Percentiles rank a stretch among this genome's conserved stretches.
These are phyloP conservation scores for Virgularia gustaviana DNA, from an alignment of 92 coral and sea anemone species.

Conservation along the genomic window DNA sequence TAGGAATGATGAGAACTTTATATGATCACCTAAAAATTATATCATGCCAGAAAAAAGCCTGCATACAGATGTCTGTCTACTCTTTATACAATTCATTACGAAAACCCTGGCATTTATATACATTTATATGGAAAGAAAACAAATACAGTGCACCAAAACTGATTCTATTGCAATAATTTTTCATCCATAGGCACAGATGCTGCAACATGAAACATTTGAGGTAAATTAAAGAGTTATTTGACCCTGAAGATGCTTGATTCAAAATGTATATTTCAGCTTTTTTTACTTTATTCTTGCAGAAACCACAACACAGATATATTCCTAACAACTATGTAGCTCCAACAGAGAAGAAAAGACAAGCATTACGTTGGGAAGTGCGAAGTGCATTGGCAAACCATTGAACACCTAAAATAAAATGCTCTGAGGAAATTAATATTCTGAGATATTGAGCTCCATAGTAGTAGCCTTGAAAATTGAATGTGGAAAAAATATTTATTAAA, in stretches of 20 bases:
- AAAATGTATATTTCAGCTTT: neutral
- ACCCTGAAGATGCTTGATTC: neutral
- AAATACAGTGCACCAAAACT: no score
- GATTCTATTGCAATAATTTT: neutral
- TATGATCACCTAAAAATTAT: no score
- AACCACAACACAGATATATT: constrained; percentile 66
- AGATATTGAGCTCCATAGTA: no score
- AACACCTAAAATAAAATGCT: neutral
- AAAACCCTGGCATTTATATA: no score
- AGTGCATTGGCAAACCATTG: constrained; percentile 59
- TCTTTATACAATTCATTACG: neutral
- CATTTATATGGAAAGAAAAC: no score
- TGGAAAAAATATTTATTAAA: no score
- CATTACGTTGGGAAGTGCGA: constrained; percentile 94
- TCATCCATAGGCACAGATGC: constrained; percentile 66
- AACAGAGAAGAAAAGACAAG: constrained; percentile 89
- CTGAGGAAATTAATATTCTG: neutral
- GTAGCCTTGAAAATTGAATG: no score
- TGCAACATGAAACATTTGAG: constrained; percentile 93
- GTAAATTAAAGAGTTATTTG: constrained; percentile 14
- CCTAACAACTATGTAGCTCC: constrained; percentile 96
- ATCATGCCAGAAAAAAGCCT: no score
- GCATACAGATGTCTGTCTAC: neutral
- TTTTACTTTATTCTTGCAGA: constrained; percentile 41
- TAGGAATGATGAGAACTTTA: constrained; percentile 32